phyloP scores from a whole-genome alignment of 1,140 invertebrate species.

The Hycleus cichorii region DNA sequence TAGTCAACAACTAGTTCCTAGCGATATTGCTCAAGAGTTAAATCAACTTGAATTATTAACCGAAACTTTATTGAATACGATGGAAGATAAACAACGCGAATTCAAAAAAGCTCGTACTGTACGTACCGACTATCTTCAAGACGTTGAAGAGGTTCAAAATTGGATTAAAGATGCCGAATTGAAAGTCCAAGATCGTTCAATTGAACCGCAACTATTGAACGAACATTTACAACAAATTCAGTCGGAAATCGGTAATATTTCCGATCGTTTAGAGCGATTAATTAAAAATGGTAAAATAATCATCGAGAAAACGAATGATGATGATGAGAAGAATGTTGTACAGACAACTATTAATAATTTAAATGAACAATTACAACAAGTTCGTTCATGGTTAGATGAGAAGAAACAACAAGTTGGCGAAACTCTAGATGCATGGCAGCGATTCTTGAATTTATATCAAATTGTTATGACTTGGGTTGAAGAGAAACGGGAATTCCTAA shows the following conservation, averaged over 20 bases:
- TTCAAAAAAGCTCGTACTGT: constrained; percentile 76
- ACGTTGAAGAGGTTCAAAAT: constrained; percentile 70
- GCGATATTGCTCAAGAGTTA: constrained; percentile 66
- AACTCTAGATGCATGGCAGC: constrained; percentile 77
- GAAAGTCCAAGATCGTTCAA: constrained; percentile 70
- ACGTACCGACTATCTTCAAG: constrained; percentile 67
- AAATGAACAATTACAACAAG: constrained; percentile 68
- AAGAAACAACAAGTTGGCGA: constrained; percentile 78
- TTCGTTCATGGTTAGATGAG: constrained; percentile 70
- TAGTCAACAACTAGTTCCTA: constrained; percentile 57
- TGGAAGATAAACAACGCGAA: constrained; percentile 82
- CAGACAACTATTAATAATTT: constrained; percentile 66
- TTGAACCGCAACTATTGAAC: constrained; percentile 68
- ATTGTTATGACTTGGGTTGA: constrained; percentile 75
- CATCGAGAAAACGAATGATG: constrained; percentile 68
- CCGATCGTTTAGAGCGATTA: constrained; percentile 70
- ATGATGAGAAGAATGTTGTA: constrained; percentile 68
- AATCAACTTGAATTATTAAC: constrained; percentile 70
- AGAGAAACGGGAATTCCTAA: constrained; percentile 72
- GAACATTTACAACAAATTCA: constrained; percentile 70
- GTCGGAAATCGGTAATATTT: constrained; percentile 61
- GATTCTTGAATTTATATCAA: constrained; percentile 76
- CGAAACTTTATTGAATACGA: constrained; percentile 64
- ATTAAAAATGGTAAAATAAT: constrained; percentile 70
- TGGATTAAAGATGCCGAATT: constrained; percentile 79